A percentile compares a stretch with the other conserved stretches of the same genome.
Evolutionary conservation across 2,888 invertebrate species (phyloP).

Genomic region (Tryphoninae sp.): DNA sequence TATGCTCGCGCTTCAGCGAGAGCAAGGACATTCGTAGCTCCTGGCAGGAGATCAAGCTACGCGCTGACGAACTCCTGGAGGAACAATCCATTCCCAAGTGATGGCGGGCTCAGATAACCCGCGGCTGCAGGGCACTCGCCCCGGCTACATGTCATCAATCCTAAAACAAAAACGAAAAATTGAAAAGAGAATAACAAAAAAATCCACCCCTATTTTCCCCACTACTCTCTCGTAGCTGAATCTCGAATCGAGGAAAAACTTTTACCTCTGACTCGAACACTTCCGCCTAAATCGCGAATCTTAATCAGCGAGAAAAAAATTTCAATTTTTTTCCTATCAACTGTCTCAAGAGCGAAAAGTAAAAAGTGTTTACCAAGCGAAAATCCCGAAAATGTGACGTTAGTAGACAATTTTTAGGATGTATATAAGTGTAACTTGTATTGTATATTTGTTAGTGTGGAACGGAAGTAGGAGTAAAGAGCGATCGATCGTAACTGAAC

Average conservation of each 20-base stretch:
- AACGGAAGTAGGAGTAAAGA: background rate
- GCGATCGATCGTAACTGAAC: background rate
- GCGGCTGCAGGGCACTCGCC: slow-evolving; percentile 75
- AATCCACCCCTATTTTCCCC: background rate
- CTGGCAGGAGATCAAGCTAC: slow-evolving; percentile 92
- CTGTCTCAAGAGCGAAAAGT: background rate
- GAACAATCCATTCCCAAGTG: slow-evolving; percentile 80
- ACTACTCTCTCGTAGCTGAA: background rate
- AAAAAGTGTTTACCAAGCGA: no score
- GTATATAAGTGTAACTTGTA: slow-evolving; percentile 38
- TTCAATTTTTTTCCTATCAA: background rate
- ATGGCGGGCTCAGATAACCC: slow-evolving; percentile 80
- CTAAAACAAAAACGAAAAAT: slow-evolving; percentile 60
- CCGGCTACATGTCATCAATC: slow-evolving; percentile 79
- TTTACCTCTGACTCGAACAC: no score
- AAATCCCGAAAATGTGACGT: background rate
- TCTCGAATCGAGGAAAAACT: no score
- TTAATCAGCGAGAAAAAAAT: no score
- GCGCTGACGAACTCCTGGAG: slow-evolving; percentile 87
- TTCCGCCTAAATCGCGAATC: no score
- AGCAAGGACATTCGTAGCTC: slow-evolving; percentile 91
- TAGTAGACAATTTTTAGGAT: slow-evolving; percentile 22
- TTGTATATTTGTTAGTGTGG: slow-evolving; percentile 7
- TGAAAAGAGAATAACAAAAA: background rate
- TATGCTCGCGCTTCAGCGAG: slow-evolving; percentile 93